Conservation (phyloP, 92 coral and sea anemone genomes). For the Phymanthus crucifer region DNA sequence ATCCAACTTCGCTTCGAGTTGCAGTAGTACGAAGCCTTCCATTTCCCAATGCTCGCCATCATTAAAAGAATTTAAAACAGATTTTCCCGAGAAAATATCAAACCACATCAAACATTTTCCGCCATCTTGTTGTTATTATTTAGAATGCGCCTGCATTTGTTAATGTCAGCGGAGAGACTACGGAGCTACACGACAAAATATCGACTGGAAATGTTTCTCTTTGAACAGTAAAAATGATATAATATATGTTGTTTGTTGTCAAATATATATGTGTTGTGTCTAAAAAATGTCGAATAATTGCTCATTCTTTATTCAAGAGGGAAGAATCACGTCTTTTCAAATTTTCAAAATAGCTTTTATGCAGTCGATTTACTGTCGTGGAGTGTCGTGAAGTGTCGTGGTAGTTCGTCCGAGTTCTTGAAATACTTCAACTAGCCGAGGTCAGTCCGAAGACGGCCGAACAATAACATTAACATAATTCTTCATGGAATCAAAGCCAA, state of each 20-base stretch:
- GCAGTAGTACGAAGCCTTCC: constrained; percentile 93
- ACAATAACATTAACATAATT: not conserved
- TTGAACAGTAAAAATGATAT: not conserved
- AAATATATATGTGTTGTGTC: no score
- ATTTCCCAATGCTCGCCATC: constrained; percentile 74
- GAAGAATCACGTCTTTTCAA: not conserved
- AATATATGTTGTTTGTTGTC: not conserved
- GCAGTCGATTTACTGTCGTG: not conserved
- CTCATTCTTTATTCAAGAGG: not conserved
- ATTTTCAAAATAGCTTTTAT: not conserved
- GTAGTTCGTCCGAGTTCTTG: no score
- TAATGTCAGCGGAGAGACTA: not conserved
- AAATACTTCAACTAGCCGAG: no score
- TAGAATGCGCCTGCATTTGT: not conserved
- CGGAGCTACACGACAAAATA: not conserved
- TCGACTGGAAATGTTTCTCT: not conserved
- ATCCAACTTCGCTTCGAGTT: constrained; percentile 70
- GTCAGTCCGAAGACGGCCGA: not conserved
- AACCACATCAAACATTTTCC: not conserved
- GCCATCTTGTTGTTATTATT: not conserved
- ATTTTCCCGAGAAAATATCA: not conserved
- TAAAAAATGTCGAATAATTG: not conserved
- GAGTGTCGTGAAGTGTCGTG: not conserved
- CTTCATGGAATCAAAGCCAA: not conserved
- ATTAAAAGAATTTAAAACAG: not conserved